Conservation (phyloP, 2,888 invertebrate genomes). For the Uloborus plumipes region DNA sequence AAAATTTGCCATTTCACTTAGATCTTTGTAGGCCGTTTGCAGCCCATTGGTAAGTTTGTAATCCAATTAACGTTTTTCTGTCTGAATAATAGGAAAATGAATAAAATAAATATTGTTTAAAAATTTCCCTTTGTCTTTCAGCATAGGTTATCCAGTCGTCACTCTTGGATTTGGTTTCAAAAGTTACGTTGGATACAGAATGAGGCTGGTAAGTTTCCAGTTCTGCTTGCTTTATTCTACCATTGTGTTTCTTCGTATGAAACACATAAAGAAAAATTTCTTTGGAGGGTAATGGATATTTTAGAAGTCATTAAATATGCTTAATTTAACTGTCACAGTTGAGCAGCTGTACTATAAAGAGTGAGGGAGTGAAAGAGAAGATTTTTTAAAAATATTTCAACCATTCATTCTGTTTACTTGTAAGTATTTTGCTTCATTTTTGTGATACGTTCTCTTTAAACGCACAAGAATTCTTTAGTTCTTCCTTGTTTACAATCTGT, state of each 20-base stretch:
- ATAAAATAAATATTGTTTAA: background rate
- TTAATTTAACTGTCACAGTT: background rate
- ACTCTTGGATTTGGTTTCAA: slow-evolving; percentile 96
- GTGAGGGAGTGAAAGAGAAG: background rate
- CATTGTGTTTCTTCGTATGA: background rate
- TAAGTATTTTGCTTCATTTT: background rate
- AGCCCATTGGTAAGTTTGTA: slow-evolving; percentile 85
- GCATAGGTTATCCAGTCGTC: slow-evolving; percentile 93
- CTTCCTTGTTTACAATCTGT: too few relatives aligned
- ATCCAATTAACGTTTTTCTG: too few relatives aligned
- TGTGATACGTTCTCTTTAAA: too few relatives aligned
- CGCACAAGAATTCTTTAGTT: too few relatives aligned
- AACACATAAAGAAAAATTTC: too few relatives aligned
- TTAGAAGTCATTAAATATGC: background rate
- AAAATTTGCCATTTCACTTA: slow-evolving; percentile 86
- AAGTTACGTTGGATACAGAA: slow-evolving; percentile 89
- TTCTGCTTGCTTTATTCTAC: background rate
- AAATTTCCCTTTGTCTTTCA: slow-evolving; percentile 71
- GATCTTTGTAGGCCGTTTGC: slow-evolving; percentile 96
- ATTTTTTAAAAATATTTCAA: background rate
- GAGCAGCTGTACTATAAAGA: background rate
- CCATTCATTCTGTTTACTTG: background rate
- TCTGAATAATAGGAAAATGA: too few relatives aligned
- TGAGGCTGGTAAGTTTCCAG: slow-evolving; percentile 78
- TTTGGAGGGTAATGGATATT: background rate